phyloP scores from a whole-genome alignment of 2,888 invertebrate species.

The Scaptomyza parva region DNA sequence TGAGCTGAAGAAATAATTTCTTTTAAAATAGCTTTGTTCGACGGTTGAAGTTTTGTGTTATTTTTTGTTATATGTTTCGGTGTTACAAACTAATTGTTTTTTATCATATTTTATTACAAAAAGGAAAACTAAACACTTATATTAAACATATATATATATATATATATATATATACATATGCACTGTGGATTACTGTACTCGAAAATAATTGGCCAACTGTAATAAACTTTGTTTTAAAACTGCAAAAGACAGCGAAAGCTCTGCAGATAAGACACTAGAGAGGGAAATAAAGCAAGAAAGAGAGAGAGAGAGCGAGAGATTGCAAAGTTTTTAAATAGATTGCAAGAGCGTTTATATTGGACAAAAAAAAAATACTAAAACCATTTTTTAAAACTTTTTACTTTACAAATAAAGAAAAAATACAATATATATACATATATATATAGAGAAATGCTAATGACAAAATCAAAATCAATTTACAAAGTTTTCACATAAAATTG shows the following conservation, averaged over 20 bases:
- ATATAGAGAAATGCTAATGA: too few species aligned
- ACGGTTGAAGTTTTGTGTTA: slow-evolving; percentile 20
- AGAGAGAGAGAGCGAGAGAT: background rate
- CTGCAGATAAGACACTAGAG: slow-evolving; percentile 3
- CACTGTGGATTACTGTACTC: slow-evolving; percentile 68
- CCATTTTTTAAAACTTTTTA: too few species aligned
- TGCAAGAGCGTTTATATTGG: too few species aligned
- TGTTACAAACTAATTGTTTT: slow-evolving; percentile 50
- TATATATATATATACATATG: background rate
- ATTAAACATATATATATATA: slow-evolving; percentile 21
- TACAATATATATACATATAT: too few species aligned
- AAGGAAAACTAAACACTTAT: slow-evolving; percentile 54
- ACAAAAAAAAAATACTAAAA: too few species aligned
- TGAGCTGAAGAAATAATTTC: slow-evolving; percentile 40
- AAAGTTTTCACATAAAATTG: too few species aligned
- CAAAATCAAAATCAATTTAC: too few species aligned
- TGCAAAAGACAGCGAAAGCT: slow-evolving; percentile 29
- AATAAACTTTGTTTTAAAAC: slow-evolving; percentile 72
- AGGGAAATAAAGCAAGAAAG: background rate
- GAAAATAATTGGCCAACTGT: slow-evolving; percentile 65
- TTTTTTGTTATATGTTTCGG: background rate
- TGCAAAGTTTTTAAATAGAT: too few species aligned
- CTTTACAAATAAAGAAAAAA: too few species aligned
- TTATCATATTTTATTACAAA: slow-evolving; percentile 56
- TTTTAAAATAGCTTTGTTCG: slow-evolving; percentile 52